A percentile compares a stretch with the other conserved stretches of the same genome.
Evolutionary conservation across 2,888 invertebrate species (phyloP).

Genomic region (Anodontia alba): DNA sequence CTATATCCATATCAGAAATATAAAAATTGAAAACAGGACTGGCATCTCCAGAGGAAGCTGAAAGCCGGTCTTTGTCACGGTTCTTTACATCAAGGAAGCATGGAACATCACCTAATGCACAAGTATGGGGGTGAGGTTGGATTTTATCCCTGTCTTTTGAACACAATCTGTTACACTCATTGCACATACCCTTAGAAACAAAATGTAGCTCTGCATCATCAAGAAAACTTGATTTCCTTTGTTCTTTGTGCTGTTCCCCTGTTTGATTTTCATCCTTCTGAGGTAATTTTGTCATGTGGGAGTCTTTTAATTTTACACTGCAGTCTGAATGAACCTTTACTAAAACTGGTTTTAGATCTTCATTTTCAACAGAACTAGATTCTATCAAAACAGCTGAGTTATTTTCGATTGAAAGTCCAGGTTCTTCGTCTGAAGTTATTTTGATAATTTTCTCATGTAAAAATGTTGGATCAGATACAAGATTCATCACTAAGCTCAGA

Average conservation of each 20-base stretch:
- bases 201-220: constrained; percentile 40
- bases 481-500: constrained; percentile 65
- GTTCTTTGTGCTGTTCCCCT: neutral
- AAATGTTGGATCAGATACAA: constrained; percentile 72
- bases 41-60: constrained; percentile 9
- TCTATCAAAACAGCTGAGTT: neutral
- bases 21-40: constrained; percentile 22
- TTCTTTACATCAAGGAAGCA: constrained; percentile 28
- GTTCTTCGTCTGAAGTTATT: constrained; percentile 69
- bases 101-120: constrained; percentile 41
- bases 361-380: neutral
- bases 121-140: constrained; percentile 48
- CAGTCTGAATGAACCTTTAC: neutral
- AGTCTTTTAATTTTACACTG: neutral
- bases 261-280: neutral
- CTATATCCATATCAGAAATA: neutral
- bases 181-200: constrained; percentile 40
- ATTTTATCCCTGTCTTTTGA: constrained; percentile 53
- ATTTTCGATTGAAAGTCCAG: constrained; percentile 21
- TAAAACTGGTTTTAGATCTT: neutral
- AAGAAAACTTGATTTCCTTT: constrained; percentile 8
- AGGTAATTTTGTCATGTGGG: neutral
- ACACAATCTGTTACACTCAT: constrained; percentile 54
- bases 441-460: constrained; percentile 72
- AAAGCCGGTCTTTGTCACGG: neutral